These are phyloP conservation scores for Scytalopus superciliaris DNA, from an alignment of 2,113 vertebrate genomes.

Conservation along the genomic window DNA sequence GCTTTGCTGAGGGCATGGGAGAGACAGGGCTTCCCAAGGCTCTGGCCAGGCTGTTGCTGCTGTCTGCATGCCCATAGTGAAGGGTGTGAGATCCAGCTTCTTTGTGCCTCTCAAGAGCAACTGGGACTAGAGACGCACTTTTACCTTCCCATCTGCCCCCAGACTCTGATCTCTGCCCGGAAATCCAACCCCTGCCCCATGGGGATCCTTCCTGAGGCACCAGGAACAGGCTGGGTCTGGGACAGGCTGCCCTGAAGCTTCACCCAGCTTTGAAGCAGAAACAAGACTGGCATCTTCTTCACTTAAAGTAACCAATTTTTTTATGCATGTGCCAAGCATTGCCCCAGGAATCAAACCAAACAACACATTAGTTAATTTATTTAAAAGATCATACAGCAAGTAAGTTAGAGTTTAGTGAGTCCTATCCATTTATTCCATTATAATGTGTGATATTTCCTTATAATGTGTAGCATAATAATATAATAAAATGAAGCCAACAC, in stretches of 20 bases:
- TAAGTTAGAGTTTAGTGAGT: not conserved
- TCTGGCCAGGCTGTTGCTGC: not conserved
- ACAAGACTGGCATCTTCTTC: not conserved
- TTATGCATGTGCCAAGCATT: not conserved
- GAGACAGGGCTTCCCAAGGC: not conserved
- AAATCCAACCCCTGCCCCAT: not conserved
- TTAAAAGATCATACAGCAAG: not conserved
- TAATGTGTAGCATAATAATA: not conserved
- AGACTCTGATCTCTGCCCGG: not conserved
- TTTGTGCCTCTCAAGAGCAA: not conserved
- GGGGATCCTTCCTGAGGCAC: not conserved
- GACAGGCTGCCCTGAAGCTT: not conserved
- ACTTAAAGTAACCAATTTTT: not conserved
- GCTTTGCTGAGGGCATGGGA: not conserved
- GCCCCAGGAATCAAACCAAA: not conserved
- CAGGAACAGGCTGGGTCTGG: not conserved
- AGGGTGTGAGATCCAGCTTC: not conserved
- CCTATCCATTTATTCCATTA: not conserved
- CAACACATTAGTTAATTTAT: not conserved
- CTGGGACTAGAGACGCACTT: not conserved
- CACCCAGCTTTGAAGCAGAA: not conserved
- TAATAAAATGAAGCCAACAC: not conserved
- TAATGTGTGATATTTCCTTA: not conserved
- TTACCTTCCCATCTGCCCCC: rapidly evolving
- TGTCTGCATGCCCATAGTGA: not conserved